phyloP scores from a whole-genome alignment of 2,888 invertebrate genomes.

The Omphaloscelis lunosa region DNA sequence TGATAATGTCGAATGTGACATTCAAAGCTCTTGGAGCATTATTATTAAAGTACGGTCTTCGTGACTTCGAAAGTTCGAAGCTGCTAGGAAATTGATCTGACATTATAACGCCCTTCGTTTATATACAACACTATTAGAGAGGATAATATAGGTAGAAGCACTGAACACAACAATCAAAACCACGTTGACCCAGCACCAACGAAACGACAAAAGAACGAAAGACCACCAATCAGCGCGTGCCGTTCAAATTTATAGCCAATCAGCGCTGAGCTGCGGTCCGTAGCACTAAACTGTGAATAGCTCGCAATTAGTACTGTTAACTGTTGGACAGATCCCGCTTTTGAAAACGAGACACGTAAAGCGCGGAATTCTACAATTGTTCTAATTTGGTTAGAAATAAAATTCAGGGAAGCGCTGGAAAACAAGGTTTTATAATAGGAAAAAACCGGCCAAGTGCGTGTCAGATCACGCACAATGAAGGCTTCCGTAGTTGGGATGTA shows the following conservation, averaged over 20 bases:
- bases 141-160: background rate
- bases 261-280: conserved; percentile 72
- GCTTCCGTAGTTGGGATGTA: too few relatives aligned
- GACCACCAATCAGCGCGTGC: conserved; percentile 77
- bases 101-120: conserved; percentile 8
- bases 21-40: conserved; percentile 12
- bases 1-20: conserved; percentile 17
- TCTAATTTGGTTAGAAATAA: conserved; percentile 41
- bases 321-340: conserved; percentile 54
- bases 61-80: conserved; percentile 14
- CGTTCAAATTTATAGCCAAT: conserved; percentile 82
- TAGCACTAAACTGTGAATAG: conserved; percentile 77
- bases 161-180: conserved; percentile 48
- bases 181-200: conserved; percentile 51
- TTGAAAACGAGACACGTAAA: conserved; percentile 56
- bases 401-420: background rate
- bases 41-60: conserved; percentile 3
- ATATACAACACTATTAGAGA: background rate
- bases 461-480: too few relatives aligned
- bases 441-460: too few relatives aligned
- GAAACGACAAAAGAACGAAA: conserved; percentile 70
- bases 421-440: background rate
- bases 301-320: conserved; percentile 77
- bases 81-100: conserved; percentile 20
- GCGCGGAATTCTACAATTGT: conserved; percentile 35